Conservation (phyloP, 1,140 invertebrate genomes). For the Drosophila tsacasi region DNA sequence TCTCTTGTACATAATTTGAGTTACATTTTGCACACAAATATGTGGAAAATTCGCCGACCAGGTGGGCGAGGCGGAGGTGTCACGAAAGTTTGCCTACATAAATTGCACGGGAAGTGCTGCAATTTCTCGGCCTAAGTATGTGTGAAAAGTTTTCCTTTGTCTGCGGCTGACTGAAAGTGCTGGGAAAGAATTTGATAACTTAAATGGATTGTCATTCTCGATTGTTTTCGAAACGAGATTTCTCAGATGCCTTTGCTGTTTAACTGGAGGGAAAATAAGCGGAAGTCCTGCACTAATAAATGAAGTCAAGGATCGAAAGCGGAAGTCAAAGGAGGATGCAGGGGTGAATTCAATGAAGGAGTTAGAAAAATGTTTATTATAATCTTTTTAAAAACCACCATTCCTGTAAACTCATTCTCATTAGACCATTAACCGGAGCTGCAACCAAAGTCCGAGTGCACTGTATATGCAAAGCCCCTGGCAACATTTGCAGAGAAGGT, state of each 20-base stretch:
- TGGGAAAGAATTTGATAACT: constrained; percentile 45
- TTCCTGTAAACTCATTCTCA: not conserved
- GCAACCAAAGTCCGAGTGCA: not conserved
- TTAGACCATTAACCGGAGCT: not conserved
- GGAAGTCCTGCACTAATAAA: not conserved
- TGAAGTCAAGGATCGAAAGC: not conserved
- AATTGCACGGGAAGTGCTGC: constrained; percentile 56
- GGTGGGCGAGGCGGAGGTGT: constrained; percentile 10
- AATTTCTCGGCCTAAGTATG: constrained; percentile 49
- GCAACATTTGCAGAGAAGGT: constrained; percentile 8
- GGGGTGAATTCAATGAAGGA: not conserved
- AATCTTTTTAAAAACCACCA: not conserved
- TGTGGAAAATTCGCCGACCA: constrained; percentile 43
- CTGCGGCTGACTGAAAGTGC: constrained; percentile 18
- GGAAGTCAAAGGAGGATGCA: not conserved
- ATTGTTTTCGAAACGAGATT: constrained; percentile 26
- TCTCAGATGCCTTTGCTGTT: not conserved
- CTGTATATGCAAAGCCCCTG: constrained; percentile 9
- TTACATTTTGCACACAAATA: constrained; percentile 62
- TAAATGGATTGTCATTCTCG: constrained; percentile 46
- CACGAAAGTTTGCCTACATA: constrained; percentile 48
- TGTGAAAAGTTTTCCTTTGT: constrained; percentile 27
- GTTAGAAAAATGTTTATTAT: not conserved
- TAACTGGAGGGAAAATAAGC: not conserved
- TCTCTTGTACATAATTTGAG: constrained; percentile 54